phyloP scores from a whole-genome alignment of 2,797 vertebrate genomes.

The Danio choprae region DNA sequence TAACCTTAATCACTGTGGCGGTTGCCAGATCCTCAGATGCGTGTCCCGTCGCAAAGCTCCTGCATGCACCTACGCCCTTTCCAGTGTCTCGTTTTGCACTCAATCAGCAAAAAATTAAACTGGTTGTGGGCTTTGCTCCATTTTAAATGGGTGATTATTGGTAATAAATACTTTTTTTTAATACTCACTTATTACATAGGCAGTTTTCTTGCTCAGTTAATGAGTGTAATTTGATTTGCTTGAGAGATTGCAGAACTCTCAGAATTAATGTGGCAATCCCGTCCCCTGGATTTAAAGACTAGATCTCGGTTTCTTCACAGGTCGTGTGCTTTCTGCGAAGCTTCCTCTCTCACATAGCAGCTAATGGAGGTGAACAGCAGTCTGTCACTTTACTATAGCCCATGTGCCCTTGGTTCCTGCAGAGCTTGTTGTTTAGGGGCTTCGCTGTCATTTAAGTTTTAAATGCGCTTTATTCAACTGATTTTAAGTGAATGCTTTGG shows the following conservation, averaged over 20 bases:
- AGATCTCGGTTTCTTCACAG: constrained; percentile 99
- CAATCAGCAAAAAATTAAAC: constrained; percentile 86
- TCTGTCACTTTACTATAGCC: constrained; percentile 93
- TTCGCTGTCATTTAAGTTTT: constrained; percentile 61
- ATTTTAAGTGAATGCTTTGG: not conserved
- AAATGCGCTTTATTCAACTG: constrained; percentile 15
- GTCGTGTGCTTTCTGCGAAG: constrained; percentile 94
- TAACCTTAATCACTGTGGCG: constrained; percentile 81
- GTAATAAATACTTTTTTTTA: constrained; percentile 94
- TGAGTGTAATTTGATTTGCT: constrained; percentile 99
- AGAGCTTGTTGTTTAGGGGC: constrained; percentile 89
- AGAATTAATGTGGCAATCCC: constrained; percentile 99
- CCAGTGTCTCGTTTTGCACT: constrained; percentile 80
- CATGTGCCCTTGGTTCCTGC: constrained; percentile 96
- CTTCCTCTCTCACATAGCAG: constrained; percentile 83
- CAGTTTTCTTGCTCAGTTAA: constrained; percentile 98
- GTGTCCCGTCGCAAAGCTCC: not conserved
- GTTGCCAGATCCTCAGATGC: constrained; percentile 75
- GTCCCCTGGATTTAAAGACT: constrained; percentile 97
- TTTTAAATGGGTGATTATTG: constrained; percentile 94
- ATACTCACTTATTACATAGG: constrained; percentile 95
- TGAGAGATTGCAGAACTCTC: constrained; percentile 97
- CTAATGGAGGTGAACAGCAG: constrained; percentile 99
- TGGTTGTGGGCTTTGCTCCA: constrained; percentile 75
- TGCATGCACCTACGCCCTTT: constrained; percentile 68